These are phyloP conservation scores for Cyclargus thomasi DNA, from an alignment of 1,140 invertebrate species.

Conservation along the genomic window DNA sequence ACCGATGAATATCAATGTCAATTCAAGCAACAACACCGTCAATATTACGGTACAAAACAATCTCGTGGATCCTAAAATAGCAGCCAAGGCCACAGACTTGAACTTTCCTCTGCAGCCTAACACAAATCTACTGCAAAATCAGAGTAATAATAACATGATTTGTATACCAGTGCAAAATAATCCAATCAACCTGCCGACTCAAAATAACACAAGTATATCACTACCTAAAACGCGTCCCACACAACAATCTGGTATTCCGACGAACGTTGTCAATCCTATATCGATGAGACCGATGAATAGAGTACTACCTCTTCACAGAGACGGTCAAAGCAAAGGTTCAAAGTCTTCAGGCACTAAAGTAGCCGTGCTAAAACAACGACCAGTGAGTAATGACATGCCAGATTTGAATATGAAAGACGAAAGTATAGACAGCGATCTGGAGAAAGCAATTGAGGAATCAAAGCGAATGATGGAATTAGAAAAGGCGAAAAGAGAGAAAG, in stretches of 20 bases:
- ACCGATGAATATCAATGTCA: constrained; percentile 70
- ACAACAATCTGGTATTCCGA: constrained; percentile 78
- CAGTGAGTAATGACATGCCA: constrained; percentile 70
- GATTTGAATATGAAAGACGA: constrained; percentile 72
- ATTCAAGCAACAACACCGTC: constrained; percentile 69
- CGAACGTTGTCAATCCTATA: constrained; percentile 81
- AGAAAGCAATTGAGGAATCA: constrained; percentile 74
- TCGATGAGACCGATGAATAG: constrained; percentile 82
- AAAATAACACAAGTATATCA: constrained; percentile 75
- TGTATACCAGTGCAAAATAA: constrained; percentile 64
- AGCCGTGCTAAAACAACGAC: constrained; percentile 51
- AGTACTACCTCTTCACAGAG: constrained; percentile 82
- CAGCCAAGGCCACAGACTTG: constrained; percentile 63
- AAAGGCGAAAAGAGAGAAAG: constrained; percentile 61
- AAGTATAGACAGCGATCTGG: constrained; percentile 67
- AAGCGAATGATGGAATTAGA: constrained; percentile 71
- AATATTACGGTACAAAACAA: constrained; percentile 71
- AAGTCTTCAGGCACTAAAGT: constrained; percentile 51
- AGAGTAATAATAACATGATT: constrained; percentile 59
- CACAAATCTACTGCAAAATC: constrained; percentile 55
- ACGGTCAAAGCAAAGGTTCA: constrained; percentile 63
- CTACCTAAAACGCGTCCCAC: constrained; percentile 77
- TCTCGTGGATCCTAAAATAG: constrained; percentile 67
- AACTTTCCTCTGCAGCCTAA: constrained; percentile 62
- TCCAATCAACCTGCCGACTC: constrained; percentile 66